Evolutionary conservation across 2,888 invertebrate species (phyloP).

Genomic region (Andrena praecox): DNA sequence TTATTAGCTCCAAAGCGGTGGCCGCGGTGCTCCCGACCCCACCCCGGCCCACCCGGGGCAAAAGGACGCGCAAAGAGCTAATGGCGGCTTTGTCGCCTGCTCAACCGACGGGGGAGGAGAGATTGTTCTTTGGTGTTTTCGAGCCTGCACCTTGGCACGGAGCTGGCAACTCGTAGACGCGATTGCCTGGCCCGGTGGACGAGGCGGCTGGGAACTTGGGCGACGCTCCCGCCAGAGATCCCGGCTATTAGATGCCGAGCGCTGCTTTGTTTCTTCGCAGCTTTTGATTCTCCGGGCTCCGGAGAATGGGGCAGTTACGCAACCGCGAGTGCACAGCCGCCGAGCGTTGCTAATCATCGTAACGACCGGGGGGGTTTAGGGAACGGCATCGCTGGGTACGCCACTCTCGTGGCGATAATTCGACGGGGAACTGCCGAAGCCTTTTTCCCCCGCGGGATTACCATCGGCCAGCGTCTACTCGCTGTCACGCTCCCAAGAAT

Average conservation of each 20-base stretch:
- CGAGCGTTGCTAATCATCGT: too few species aligned
- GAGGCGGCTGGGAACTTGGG: not conserved
- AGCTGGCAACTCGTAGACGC: not conserved
- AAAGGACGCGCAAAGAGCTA: conserved; percentile 48
- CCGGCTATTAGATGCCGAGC: not conserved
- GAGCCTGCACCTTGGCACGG: not conserved
- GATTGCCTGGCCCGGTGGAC: not conserved
- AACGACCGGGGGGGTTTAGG: too few species aligned
- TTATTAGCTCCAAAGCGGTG: conserved; percentile 75
- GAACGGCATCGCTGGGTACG: too few species aligned
- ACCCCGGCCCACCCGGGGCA: not conserved
- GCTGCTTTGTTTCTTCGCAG: not conserved
- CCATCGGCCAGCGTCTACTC: not conserved
- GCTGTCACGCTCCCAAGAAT: not conserved
- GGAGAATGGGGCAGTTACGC: not conserved
- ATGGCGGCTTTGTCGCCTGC: conserved; percentile 29
- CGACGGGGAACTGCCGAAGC: not conserved
- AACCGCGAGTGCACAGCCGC: not conserved
- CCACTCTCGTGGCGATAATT: too few species aligned
- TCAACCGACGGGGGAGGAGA: not conserved
- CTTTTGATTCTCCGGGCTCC: not conserved
- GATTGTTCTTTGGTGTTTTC: conserved; percentile 16
- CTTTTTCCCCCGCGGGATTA: not conserved
- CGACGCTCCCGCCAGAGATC: not conserved
- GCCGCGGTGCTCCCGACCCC: conserved; percentile 18